These are phyloP conservation scores for Drosophila nasuta DNA, from an alignment of 1,140 invertebrate species.

Conservation along the genomic window DNA sequence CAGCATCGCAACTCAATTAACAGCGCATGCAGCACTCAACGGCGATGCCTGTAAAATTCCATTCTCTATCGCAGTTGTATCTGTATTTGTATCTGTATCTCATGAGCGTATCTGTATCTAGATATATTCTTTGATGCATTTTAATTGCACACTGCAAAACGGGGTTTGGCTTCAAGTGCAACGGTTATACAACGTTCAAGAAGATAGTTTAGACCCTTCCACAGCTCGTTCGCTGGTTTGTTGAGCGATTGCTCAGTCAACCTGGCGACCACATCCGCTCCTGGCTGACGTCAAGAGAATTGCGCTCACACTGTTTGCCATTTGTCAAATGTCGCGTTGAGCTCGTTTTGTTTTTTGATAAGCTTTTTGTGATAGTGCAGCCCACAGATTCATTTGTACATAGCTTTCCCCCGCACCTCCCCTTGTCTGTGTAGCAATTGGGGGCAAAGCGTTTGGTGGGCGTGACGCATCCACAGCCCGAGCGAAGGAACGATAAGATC, in stretches of 20 bases:
- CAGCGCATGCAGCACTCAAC: constrained; percentile 13
- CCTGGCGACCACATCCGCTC: constrained; percentile 9
- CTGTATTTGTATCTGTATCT: constrained; percentile 1
- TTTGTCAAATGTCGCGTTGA: constrained; percentile 48
- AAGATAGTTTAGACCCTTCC: constrained; percentile 16
- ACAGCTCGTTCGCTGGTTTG: too few species aligned
- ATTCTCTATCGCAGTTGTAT: constrained; percentile 3
- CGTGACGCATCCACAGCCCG: constrained; percentile 43
- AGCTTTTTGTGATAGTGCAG: constrained; percentile 47
- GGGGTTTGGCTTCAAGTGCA: too few species aligned
- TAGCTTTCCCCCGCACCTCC: constrained; percentile 6
- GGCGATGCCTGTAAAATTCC: constrained; percentile 35
- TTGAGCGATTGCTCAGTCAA: constrained; percentile 1
- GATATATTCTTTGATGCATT: constrained; percentile 46
- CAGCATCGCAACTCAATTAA: constrained; percentile 38
- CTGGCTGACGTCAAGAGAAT: constrained; percentile 64
- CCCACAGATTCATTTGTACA: constrained; percentile 50
- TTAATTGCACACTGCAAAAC: constrained; percentile 46
- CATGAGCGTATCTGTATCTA: constrained; percentile 5
- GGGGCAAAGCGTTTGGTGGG: constrained; percentile 39
- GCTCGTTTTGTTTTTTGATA: constrained; percentile 40
- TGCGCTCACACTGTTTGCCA: constrained; percentile 45
- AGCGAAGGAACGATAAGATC: constrained; percentile 34
- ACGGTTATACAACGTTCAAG: background rate
- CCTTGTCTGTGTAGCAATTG: background rate